Conservation (phyloP, 2,113 vertebrate genomes). For the Hipposideros armiger region DNA sequence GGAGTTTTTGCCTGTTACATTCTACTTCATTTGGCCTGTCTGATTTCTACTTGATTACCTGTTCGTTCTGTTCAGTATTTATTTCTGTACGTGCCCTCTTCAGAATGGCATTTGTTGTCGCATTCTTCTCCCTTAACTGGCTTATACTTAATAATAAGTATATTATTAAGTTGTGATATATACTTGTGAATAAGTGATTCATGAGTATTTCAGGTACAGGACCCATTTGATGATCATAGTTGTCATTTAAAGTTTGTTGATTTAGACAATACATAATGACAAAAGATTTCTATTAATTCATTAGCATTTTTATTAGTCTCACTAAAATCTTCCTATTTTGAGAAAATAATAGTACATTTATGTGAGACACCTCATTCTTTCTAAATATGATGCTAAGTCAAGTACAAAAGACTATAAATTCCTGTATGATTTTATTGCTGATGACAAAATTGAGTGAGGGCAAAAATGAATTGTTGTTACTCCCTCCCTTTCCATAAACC, state of each 20-base stretch:
- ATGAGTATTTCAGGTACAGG: slow-evolving; percentile 16
- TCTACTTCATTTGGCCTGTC: neutral
- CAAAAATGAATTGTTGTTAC: neutral
- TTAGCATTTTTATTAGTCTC: neutral
- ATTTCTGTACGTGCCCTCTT: neutral
- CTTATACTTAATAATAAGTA: neutral
- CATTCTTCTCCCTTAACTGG: neutral
- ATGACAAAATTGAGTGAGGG: neutral
- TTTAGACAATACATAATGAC: slow-evolving; percentile 31
- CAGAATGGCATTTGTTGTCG: neutral
- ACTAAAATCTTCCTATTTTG: neutral
- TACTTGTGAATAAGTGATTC: neutral
- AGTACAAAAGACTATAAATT: neutral
- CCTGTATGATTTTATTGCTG: slow-evolving; percentile 34
- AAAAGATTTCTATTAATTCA: neutral
- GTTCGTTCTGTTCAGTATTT: slow-evolving; percentile 7
- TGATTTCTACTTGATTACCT: neutral
- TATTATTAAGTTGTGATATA: too few species aligned
- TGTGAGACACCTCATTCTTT: slow-evolving; percentile 10
- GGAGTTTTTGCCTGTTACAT: neutral
- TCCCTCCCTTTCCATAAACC: neutral
- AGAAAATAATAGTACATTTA: neutral
- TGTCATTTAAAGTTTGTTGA: slow-evolving; percentile 30
- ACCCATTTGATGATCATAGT: neutral
- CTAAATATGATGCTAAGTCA: slow-evolving; percentile 31